Base-by-base conservation (phyloP, 2,888 invertebrate species). In the Micropterix aruncella region DNA sequence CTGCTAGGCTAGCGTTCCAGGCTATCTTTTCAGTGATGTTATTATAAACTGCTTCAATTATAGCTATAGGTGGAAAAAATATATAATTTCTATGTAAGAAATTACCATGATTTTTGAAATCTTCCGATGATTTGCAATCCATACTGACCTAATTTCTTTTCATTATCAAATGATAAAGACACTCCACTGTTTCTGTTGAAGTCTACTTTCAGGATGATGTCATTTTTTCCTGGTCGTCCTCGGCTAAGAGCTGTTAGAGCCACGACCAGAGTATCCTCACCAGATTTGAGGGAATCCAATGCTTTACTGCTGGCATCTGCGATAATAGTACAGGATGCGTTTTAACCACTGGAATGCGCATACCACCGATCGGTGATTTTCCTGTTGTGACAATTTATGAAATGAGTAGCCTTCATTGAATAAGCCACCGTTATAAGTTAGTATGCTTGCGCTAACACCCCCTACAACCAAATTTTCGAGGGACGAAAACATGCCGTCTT, bases 1-100 rank as follows among this genome's bases (percentile, higher is more conserved):
- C 50, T 17, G 42, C 46, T 48, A 51, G 44, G 5, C 49, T 49
- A 44, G 16, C 43, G 3, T 27, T 40, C 27, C 17, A 19, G 18
- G 27, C 37, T 3, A 16, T 37, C 5, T 9, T 36, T 15, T 37
- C 37, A 7, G 16, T 14, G 16, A 5, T 5, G 12, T 12, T 12
- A 7, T 27, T 12, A 12, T 27, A 27, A 7, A 27, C 27, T 7
- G 27, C 12, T 12, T 27, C 27, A 5, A 27, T 5, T 7, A 27
- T 12, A 12, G 27, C 27, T 27, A 27, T 5, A 27, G 12, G 27
- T 7, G n/a, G n/a, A n/a, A n/a, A 27, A 27, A 27, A 27, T 7
- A 27, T 27, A 27, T 27, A 27, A 27, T 27, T 27, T 7, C 27
- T 7, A 27, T 27, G 7, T 27, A 27, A 27, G 12, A 27, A 27